Conservation (phyloP, 2,888 invertebrate genomes). For the Iselma pallidipennis region DNA sequence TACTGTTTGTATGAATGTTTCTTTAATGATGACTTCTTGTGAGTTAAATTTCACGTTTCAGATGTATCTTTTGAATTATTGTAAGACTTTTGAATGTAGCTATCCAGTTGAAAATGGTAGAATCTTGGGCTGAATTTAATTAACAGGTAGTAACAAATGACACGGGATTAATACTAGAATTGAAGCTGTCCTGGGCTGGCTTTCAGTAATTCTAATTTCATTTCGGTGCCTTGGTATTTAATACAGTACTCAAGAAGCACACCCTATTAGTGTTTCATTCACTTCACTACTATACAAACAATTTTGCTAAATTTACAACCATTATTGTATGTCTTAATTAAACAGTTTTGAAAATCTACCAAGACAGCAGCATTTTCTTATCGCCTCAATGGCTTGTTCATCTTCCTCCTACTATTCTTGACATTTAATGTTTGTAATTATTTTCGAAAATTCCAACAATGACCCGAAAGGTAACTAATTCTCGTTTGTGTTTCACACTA, state of each 20-base stretch:
- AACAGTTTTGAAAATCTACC: slow-evolving; percentile 14
- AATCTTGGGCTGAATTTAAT: slow-evolving; percentile 12
- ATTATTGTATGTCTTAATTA: slow-evolving; percentile 24
- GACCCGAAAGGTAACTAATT: too few relatives aligned
- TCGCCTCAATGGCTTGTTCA: neutral
- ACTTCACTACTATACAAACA: slow-evolving; percentile 22
- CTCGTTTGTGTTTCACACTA: too few relatives aligned
- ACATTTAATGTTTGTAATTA: too few relatives aligned
- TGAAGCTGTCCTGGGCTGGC: slow-evolving; percentile 15
- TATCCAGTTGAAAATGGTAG: neutral
- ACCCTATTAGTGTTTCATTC: slow-evolving; percentile 25
- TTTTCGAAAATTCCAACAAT: too few relatives aligned
- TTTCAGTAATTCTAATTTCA: slow-evolving; percentile 24
- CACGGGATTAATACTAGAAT: slow-evolving; percentile 16
- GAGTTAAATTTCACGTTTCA: too few relatives aligned
- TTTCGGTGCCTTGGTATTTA: slow-evolving; percentile 13
- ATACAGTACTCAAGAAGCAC: slow-evolving; percentile 19
- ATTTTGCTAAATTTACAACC: slow-evolving; percentile 26
- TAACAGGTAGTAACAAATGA: slow-evolving; percentile 26
- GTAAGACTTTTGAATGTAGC: too few relatives aligned
- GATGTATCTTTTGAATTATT: too few relatives aligned
- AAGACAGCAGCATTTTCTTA: neutral
- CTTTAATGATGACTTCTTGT: too few relatives aligned
- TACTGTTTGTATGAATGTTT: too few relatives aligned
- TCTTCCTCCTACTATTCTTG: neutral